Percentiles rank a stretch among this genome's conserved stretches.
Evolutionary conservation across 1,140 invertebrate species (phyloP).

Genomic region (Meloidogyne exigua): DNA sequence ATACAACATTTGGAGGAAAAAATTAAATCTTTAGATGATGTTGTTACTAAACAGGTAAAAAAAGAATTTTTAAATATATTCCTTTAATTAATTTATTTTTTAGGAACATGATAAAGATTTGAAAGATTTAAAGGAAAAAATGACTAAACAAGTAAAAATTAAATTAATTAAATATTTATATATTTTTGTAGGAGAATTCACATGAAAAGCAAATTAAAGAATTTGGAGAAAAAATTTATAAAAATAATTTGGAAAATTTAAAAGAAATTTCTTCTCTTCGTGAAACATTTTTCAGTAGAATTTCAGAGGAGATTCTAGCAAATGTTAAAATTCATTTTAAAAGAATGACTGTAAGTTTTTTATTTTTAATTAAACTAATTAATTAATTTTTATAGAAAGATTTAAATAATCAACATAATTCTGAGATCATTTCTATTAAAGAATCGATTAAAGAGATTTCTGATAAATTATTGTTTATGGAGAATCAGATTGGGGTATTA

Average conservation of each 20-base stretch:
- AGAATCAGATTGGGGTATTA: background rate
- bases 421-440: background rate
- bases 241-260: conserved; percentile 1
- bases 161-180: no score
- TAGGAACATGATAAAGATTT: background rate
- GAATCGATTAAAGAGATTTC: background rate
- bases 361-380: background rate
- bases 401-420: background rate
- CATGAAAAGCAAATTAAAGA: background rate
- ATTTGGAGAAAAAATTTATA: background rate
- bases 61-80: background rate
- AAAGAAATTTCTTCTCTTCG: background rate
- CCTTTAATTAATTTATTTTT: background rate
- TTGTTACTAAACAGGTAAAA: background rate
- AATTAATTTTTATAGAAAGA: background rate
- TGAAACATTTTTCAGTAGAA: background rate
- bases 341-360: background rate
- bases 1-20: background rate
- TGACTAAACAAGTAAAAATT: background rate
- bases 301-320: background rate
- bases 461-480: background rate
- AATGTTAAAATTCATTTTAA: background rate
- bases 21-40: background rate
- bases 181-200: background rate
- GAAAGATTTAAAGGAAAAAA: background rate